A percentile compares a stretch with the other conserved stretches of the same genome.
phyloP scores from a whole-genome alignment of 2,113 vertebrate species.

The Corythaeola cristata region DNA sequence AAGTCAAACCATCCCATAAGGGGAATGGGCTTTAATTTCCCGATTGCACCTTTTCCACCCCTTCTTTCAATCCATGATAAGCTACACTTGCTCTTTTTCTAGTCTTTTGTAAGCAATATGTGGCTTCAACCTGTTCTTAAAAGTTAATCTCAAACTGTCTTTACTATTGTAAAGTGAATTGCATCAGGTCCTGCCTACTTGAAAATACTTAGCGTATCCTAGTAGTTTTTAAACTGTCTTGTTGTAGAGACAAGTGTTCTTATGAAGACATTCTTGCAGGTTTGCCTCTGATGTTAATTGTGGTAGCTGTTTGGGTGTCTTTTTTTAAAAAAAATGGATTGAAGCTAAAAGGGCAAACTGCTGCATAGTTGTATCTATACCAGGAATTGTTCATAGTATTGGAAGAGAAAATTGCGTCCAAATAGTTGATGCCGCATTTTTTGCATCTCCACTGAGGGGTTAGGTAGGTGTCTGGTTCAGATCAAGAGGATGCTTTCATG shows the following conservation, averaged over 20 bases:
- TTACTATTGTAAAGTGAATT: not conserved
- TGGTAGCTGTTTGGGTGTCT: not conserved
- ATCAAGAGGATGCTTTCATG: not conserved
- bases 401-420: not conserved
- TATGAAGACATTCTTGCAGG: not conserved
- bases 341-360: not conserved
- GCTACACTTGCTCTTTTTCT: not conserved
- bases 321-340: not conserved
- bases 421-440: not conserved
- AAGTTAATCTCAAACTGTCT: not conserved
- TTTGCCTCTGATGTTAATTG: not conserved
- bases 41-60: not conserved
- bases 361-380: not conserved
- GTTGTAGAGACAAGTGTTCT: not conserved
- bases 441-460: fast-evolving
- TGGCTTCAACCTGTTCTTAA: not conserved
- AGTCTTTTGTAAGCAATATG: not conserved
- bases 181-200: not conserved
- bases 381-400: not conserved
- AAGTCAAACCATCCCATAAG: not conserved
- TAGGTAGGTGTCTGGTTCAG: not conserved
- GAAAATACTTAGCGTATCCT: not conserved
- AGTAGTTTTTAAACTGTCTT: not conserved
- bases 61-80: not conserved
- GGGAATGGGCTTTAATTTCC: not conserved